Conservation (phyloP, 2,888 invertebrate species). For the Nemotelus nigrinus region DNA sequence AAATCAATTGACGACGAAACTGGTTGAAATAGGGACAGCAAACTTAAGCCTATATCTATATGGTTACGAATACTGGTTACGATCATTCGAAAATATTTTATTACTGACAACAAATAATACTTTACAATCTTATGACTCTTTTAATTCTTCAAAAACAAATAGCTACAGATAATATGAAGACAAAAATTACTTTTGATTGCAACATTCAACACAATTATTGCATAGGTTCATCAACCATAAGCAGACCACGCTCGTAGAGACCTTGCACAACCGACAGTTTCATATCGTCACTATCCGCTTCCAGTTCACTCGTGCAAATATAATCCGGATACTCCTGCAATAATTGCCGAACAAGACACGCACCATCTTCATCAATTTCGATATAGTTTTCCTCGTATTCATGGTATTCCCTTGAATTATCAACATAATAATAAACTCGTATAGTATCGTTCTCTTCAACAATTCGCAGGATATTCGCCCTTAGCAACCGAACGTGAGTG, state of each 20-base stretch:
- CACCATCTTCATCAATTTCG: slow-evolving; percentile 75
- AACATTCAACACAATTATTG: too few species aligned
- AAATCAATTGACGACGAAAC: too few species aligned
- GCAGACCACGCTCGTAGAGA: slow-evolving; percentile 84
- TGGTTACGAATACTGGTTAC: too few species aligned
- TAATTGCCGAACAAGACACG: slow-evolving; percentile 76
- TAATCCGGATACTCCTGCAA: slow-evolving; percentile 82
- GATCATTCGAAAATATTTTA: too few species aligned
- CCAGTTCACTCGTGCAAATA: slow-evolving; percentile 76
- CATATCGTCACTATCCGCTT: slow-evolving; percentile 69
- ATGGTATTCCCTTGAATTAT: slow-evolving; percentile 88
- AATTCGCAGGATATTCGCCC: slow-evolving; percentile 70
- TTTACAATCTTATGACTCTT: too few species aligned
- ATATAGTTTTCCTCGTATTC: slow-evolving; percentile 81
- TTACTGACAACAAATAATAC: too few species aligned
- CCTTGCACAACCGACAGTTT: slow-evolving; percentile 76
- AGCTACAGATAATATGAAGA: too few species aligned
- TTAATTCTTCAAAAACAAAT: too few species aligned
- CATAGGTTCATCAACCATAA: slow-evolving; percentile 71
- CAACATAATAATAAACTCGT: slow-evolving; percentile 81
- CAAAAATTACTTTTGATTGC: too few species aligned
- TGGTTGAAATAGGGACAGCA: too few species aligned
- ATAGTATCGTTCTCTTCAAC: slow-evolving; percentile 72
- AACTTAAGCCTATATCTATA: too few species aligned
- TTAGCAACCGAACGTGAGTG: slow-evolving; percentile 70